A percentile compares a stretch with the other conserved stretches of the same genome.
Conservation (phyloP, 2,113 vertebrate species). For the Platichthys flesus region DNA sequence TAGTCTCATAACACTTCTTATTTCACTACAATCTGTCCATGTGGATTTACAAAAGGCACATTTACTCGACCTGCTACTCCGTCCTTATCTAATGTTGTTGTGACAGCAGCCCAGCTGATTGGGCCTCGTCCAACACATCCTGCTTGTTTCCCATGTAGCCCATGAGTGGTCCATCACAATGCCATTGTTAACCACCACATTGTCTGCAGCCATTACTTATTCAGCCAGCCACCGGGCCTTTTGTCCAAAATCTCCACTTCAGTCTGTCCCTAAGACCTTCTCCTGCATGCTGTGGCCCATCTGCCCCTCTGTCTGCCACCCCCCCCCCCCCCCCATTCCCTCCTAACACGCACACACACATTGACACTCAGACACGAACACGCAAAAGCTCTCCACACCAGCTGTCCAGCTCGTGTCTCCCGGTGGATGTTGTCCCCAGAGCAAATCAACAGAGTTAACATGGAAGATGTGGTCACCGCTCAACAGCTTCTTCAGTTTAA, state of each 20-base stretch:
- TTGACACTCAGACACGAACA: constrained; percentile 42
- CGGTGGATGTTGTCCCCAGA: constrained; percentile 58
- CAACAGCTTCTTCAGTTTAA: neutral
- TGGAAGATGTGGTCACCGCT: constrained; percentile 45
- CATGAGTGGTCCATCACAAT: constrained; percentile 70
- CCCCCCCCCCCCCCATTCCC: constrained; percentile 36
- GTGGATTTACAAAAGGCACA: constrained; percentile 52
- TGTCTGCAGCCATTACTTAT: constrained; percentile 76
- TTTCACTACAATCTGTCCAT: constrained; percentile 38
- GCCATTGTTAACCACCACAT: constrained; percentile 80
- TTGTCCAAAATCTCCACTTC: constrained; percentile 78
- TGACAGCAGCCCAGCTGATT: constrained; percentile 71
- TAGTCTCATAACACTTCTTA: constrained; percentile 1
- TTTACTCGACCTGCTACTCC: constrained; percentile 57
- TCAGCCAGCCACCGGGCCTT: constrained; percentile 75
- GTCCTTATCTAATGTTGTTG: constrained; percentile 60
- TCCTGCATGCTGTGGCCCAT: constrained; percentile 73
- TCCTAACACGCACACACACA: constrained; percentile 17
- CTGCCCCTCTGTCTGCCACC: constrained; percentile 68
- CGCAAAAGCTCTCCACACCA: constrained; percentile 55
- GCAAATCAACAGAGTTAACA: constrained; percentile 45
- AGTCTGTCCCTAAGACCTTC: constrained; percentile 68
- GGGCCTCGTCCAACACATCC: constrained; percentile 29
- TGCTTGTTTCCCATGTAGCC: constrained; percentile 67
- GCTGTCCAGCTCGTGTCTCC: constrained; percentile 76